phyloP scores from a whole-genome alignment of 1,140 invertebrate genomes.

The Campoletis sonorensis region DNA sequence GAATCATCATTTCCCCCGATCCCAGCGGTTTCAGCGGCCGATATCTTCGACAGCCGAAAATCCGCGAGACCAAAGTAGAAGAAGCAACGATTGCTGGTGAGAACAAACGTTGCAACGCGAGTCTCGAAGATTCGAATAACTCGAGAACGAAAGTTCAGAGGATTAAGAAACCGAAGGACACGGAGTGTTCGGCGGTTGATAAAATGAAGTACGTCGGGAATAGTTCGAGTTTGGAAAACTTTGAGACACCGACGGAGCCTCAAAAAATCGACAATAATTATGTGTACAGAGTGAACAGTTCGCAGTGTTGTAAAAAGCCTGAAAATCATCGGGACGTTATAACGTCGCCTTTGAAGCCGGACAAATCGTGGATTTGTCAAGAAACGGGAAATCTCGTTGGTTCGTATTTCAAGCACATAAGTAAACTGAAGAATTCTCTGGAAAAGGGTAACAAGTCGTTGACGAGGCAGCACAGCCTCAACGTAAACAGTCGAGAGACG shows the following conservation, averaged over 20 bases:
- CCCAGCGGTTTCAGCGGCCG: constrained; percentile 56
- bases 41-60: constrained; percentile 58
- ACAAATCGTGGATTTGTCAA: constrained; percentile 51
- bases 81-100: neutral
- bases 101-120: constrained; percentile 23
- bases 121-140: neutral
- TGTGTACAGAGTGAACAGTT: constrained; percentile 58
- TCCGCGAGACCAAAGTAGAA: constrained; percentile 46
- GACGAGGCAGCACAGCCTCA: constrained; percentile 53
- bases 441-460: constrained; percentile 65
- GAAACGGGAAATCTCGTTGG: constrained; percentile 64
- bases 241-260: constrained; percentile 41
- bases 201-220: constrained; percentile 66
- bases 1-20: constrained; percentile 59
- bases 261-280: constrained; percentile 60
- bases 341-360: constrained; percentile 23
- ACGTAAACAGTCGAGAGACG: constrained; percentile 48
- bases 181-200: constrained; percentile 53
- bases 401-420: constrained; percentile 69
- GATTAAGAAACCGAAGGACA: neutral
- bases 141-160: constrained; percentile 17
- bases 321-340: constrained; percentile 9
- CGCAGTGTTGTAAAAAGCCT: constrained; percentile 20
- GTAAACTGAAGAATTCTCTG: constrained; percentile 62
- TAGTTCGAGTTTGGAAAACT: constrained; percentile 47